Base-by-base conservation (phyloP, 2,888 invertebrate species). In the Trichogramma evanescens region DNA sequence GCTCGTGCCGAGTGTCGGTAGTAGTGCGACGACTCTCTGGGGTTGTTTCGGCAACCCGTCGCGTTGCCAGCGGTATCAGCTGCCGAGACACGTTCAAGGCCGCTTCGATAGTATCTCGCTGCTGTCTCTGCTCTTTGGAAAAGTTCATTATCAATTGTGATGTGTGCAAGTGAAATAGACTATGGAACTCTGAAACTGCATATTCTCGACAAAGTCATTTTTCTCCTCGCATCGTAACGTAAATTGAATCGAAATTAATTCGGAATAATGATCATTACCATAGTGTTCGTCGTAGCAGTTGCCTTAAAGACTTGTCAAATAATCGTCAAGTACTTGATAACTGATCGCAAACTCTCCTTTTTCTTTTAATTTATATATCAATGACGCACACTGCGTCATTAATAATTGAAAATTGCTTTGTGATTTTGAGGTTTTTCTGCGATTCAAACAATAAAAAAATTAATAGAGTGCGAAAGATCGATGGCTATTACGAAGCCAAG, bases 311-410 rank as follows among this genome's bases (percentile, higher is more conserved):
- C 55, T 40, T 8, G 6, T 4, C 54, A 59, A 8, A 42, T 55
- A 8, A 2, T 59, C 4, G 13, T 4, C 8, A 55, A 51, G 42
- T 59, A 59, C 42, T 3, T 59, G 3, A 46, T 55, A 13, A 6
- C 39, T 7, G 43, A 42, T 38, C 56, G 56, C 13, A 48, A 56
- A 6, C 52, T 52, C 13, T 48, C 43, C 13, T 60, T 56, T 40
- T 60, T 60, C 52, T 4, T 48, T 13, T 60, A 40, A 43, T 9
- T 26, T 26, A 26, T 26, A 26, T 26, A 26, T 26, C 26, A 26
- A 26, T 26, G 26, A 26, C 26, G 26, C 26, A 26, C 26, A 26
- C 26, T 26, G 2, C 50, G 2, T 48, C 48, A 4, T 6, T 48
- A 10, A 10, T 48, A 10, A n/a, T 48, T 48, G 26, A 26, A 26